phyloP scores from a whole-genome alignment of 2,888 invertebrate genomes.

The Pollenia labialis region DNA sequence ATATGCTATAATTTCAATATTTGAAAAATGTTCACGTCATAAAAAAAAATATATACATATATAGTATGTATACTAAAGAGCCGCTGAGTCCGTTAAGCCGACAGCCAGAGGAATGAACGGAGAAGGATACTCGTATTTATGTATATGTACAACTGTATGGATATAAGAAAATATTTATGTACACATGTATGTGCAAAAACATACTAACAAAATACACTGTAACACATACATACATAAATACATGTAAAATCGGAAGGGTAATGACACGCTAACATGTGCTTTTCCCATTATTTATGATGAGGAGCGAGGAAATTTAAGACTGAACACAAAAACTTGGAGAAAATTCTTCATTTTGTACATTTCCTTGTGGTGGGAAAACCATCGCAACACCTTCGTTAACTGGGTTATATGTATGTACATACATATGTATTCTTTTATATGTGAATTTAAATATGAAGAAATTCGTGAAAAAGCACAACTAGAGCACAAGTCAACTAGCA shows the following conservation, averaged over 20 bases:
- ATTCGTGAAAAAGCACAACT: conserved; percentile 1
- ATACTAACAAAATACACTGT: background rate
- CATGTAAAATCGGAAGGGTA: conserved; percentile 36
- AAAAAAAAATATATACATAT: background rate
- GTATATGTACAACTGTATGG: too few relatives aligned
- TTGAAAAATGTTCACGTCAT: conserved; percentile 23
- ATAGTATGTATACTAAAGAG: background rate
- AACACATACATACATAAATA: conserved; percentile 29
- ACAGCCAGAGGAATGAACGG: background rate
- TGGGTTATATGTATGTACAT: conserved; percentile 35
- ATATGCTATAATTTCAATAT: conserved; percentile 13
- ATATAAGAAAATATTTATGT: too few relatives aligned
- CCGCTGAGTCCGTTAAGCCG: background rate
- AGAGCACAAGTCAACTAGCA: conserved; percentile 5
- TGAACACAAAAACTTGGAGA: background rate
- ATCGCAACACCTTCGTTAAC: conserved; percentile 15
- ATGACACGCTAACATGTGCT: conserved; percentile 58
- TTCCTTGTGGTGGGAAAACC: conserved; percentile 27
- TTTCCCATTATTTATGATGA: background rate
- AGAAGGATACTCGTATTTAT: background rate
- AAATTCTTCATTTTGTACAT: conserved; percentile 25
- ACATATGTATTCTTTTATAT: background rate
- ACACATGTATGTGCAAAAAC: too few relatives aligned
- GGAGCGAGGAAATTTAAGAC: background rate
- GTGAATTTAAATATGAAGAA: background rate